Evolutionary conservation across 2,888 invertebrate genomes (phyloP).

Genomic region (Petrolisthes cinctipes): DNA sequence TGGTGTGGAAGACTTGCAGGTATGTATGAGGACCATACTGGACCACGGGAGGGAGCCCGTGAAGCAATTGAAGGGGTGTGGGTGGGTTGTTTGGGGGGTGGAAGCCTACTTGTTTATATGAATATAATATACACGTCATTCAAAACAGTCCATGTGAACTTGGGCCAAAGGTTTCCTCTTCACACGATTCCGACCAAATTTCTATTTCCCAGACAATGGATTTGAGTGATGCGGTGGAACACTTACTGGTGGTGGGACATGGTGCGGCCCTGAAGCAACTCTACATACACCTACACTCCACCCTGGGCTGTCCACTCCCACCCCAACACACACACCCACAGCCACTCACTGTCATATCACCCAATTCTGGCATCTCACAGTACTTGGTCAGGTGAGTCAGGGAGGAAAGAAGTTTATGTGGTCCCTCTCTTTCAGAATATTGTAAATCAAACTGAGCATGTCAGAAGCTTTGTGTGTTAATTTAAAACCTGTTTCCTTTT

Average conservation of each 20-base stretch:
- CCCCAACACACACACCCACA: neutral
- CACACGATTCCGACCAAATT: no score
- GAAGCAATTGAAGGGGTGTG: neutral
- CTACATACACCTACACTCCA: conserved; percentile 48
- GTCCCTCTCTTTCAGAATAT: neutral
- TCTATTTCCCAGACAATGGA: neutral
- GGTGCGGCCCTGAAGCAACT: conserved; percentile 57
- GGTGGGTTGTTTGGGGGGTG: no score
- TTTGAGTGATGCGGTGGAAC: conserved; percentile 29
- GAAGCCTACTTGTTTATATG: no score
- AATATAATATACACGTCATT: no score
- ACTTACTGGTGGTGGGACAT: conserved; percentile 58
- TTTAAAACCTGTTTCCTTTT: no score
- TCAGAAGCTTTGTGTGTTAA: no score
- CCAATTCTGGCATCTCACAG: conserved; percentile 46
- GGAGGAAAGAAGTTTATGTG: neutral
- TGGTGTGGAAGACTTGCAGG: neutral
- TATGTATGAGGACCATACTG: conserved; percentile 6
- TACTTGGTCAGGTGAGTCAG: conserved; percentile 37
- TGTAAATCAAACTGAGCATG: no score
- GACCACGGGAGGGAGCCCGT: neutral
- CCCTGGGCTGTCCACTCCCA: conserved; percentile 45
- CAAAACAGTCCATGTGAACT: neutral
- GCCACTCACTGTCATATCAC: conserved; percentile 19
- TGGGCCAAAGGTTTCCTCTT: neutral